A percentile compares a stretch with the other conserved stretches of the same genome.
Evolutionary conservation across 2,888 invertebrate genomes (phyloP).

Genomic region (Trilocha varians): DNA sequence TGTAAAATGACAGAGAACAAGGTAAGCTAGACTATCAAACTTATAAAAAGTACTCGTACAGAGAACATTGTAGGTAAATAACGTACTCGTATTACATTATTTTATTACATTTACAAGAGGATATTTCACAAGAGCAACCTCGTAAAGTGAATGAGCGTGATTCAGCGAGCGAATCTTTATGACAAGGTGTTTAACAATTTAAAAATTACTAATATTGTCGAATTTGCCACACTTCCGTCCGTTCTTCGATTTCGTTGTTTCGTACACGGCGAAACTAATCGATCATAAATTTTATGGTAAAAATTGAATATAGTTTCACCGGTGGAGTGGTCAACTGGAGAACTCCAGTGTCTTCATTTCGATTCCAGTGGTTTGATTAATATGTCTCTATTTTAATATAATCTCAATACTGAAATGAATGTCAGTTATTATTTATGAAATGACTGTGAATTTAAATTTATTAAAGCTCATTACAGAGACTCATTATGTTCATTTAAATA

Average conservation of each 20-base stretch:
- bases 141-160: conserved; percentile 28
- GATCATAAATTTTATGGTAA: neutral
- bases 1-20: neutral
- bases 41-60: neutral
- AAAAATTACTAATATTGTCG: conserved; percentile 5
- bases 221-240: neutral
- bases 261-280: neutral
- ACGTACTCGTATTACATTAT: neutral
- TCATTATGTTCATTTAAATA: neutral
- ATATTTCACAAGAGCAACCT: conserved; percentile 39
- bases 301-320: neutral
- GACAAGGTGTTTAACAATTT: conserved; percentile 21
- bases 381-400: too few relatives aligned
- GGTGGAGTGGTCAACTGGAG: too few relatives aligned
- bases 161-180: conserved; percentile 26
- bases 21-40: neutral
- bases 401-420: too few relatives aligned
- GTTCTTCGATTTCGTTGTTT: neutral
- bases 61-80: neutral
- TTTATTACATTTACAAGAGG: conserved; percentile 10
- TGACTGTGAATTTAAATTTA: neutral
- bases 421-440: too few relatives aligned
- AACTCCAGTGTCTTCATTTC: too few relatives aligned
- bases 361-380: too few relatives aligned
- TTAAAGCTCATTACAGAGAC: neutral